phyloP scores from a whole-genome alignment of 2,113 vertebrate species.

The Channa maculata region DNA sequence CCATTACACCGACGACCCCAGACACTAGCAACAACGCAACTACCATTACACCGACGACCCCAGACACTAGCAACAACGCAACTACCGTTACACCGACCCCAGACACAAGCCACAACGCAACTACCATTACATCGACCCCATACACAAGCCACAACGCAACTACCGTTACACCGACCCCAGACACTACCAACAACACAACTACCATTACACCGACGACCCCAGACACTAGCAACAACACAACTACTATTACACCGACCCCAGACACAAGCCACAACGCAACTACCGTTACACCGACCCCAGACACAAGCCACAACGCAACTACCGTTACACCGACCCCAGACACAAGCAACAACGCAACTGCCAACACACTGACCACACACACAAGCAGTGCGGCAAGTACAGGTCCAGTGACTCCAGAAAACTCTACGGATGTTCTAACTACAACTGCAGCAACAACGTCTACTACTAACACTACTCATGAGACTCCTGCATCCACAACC shows the following conservation, averaged over 20 bases:
- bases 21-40: not conserved
- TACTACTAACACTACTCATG: constrained; percentile 37
- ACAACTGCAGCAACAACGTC: constrained; percentile 17
- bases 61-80: not conserved
- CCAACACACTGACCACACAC: not conserved
- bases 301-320: not conserved
- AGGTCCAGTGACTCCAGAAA: not conserved
- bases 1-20: too few species aligned
- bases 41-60: too few species aligned
- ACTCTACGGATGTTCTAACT: constrained; percentile 18
- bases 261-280: not conserved
- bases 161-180: not conserved
- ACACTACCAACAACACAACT: not conserved
- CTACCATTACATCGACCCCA: not conserved
- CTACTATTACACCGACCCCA: not conserved
- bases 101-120: not conserved
- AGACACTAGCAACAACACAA: not conserved
- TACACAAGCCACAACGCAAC: not conserved
- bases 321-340: not conserved
- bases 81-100: not conserved
- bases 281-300: accelerated
- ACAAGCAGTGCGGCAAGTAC: constrained; percentile 6
- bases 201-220: accelerated
- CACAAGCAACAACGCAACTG: not conserved
- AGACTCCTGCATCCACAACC: constrained; percentile 12